Evolutionary conservation across 1,140 invertebrate genomes (phyloP).

Genomic region (Cryptotermes secundus): DNA sequence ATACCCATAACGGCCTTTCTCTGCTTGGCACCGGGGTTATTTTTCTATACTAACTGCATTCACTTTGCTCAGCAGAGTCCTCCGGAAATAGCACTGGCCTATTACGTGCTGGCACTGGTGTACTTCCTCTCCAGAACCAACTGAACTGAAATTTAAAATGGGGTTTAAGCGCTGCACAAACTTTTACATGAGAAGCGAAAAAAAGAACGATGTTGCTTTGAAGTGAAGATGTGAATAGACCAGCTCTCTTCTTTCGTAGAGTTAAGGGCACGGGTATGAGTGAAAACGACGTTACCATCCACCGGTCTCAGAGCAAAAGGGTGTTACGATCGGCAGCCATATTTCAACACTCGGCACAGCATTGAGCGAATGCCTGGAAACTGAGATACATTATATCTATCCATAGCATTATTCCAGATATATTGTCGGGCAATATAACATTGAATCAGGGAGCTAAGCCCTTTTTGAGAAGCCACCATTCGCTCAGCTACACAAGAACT

Average conservation of each 20-base stretch:
- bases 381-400: too few relatives aligned
- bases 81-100: neutral
- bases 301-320: neutral
- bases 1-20: neutral
- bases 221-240: conserved; percentile 5
- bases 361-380: too few relatives aligned
- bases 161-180: neutral
- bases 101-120: neutral
- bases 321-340: neutral
- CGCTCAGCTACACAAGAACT: too few relatives aligned
- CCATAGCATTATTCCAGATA: too few relatives aligned
- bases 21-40: neutral
- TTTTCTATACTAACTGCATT: neutral
- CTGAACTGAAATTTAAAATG: neutral
- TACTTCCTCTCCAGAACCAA: neutral
- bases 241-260: neutral
- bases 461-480: too few relatives aligned
- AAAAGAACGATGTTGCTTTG: neutral
- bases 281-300: neutral
- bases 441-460: too few relatives aligned
- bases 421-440: too few relatives aligned
- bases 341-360: too few relatives aligned
- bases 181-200: neutral
- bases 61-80: neutral
- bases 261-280: neutral